Conservation (phyloP, 2,113 vertebrate genomes). For the Oplegnathus fasciatus region DNA sequence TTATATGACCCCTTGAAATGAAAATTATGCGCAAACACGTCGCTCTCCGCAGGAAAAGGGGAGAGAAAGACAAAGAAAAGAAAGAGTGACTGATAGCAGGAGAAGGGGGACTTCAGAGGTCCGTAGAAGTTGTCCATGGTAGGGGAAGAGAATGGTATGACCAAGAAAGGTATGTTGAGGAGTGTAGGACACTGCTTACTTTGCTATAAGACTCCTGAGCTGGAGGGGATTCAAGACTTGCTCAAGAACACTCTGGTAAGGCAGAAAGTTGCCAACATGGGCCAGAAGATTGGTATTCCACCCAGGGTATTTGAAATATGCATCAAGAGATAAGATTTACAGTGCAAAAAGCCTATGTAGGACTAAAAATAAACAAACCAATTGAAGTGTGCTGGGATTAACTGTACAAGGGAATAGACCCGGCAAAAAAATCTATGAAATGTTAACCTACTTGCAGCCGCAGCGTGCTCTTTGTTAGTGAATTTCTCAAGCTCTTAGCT, state of each 20-base stretch:
- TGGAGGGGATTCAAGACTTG: not conserved
- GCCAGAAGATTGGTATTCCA: slow-evolving; percentile 12
- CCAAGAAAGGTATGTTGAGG: not conserved
- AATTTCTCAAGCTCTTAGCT: slow-evolving; percentile 55
- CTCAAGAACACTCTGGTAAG: not conserved
- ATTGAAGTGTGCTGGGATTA: slow-evolving; percentile 45
- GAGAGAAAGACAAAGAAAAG: slow-evolving; percentile 50
- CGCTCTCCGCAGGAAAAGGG: slow-evolving; percentile 45
- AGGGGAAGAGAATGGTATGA: slow-evolving; percentile 17
- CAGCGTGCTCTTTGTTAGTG: slow-evolving; percentile 48
- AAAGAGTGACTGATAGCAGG: slow-evolving; percentile 45
- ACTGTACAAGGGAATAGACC: slow-evolving; percentile 1
- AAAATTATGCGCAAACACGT: slow-evolving; percentile 74
- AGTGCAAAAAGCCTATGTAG: slow-evolving; percentile 1
- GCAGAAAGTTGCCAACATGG: not conserved
- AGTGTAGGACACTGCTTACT: not conserved
- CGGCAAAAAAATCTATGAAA: slow-evolving; percentile 32
- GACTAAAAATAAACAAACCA: slow-evolving; percentile 50
- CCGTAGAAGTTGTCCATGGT: slow-evolving; percentile 32
- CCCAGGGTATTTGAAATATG: not conserved
- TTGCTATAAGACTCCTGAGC: not conserved
- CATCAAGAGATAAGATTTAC: slow-evolving; percentile 24
- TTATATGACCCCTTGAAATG: slow-evolving; percentile 76
- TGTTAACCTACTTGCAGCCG: slow-evolving; percentile 52
- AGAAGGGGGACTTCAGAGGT: slow-evolving; percentile 46